These are phyloP conservation scores for Noctilio leporinus DNA, from an alignment of 2,113 vertebrate species.

Conservation along the genomic window DNA sequence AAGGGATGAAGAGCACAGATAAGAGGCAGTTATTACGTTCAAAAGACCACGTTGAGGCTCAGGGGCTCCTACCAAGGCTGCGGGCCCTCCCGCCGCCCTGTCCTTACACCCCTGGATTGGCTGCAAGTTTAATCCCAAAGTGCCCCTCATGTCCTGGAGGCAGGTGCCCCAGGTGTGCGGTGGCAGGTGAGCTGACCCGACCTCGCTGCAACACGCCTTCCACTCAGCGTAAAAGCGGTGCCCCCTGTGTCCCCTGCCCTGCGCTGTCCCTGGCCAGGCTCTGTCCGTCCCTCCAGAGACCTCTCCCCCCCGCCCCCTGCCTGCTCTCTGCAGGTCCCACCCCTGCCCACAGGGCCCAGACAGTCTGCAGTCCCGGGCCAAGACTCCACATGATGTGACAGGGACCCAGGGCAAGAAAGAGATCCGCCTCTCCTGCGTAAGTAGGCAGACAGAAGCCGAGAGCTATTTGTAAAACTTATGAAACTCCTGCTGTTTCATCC, in stretches of 20 bases:
- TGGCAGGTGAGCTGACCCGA: background rate
- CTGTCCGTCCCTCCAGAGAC: background rate
- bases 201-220: background rate
- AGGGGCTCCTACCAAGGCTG: background rate
- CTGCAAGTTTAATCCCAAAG: background rate
- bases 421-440: background rate
- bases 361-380: background rate
- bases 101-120: rapidly evolving
- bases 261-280: background rate
- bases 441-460: background rate
- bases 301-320: background rate
- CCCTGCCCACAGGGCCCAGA: background rate
- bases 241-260: background rate
- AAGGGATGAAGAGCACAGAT: slow-evolving; percentile 60
- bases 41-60: background rate
- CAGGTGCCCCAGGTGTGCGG: background rate
- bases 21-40: slow-evolving; percentile 25
- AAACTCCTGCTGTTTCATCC: background rate
- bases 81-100: rapidly evolving
- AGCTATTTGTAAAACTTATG: rapidly evolving
- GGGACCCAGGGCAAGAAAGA: background rate
- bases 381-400: background rate
- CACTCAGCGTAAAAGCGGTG: background rate
- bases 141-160: rapidly evolving
- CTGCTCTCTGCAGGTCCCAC: background rate